Evolutionary conservation across 2,888 invertebrate species (phyloP), one percentile per base, ranked within the genome.

Genomic region (Harpalus rubripes): DNA sequence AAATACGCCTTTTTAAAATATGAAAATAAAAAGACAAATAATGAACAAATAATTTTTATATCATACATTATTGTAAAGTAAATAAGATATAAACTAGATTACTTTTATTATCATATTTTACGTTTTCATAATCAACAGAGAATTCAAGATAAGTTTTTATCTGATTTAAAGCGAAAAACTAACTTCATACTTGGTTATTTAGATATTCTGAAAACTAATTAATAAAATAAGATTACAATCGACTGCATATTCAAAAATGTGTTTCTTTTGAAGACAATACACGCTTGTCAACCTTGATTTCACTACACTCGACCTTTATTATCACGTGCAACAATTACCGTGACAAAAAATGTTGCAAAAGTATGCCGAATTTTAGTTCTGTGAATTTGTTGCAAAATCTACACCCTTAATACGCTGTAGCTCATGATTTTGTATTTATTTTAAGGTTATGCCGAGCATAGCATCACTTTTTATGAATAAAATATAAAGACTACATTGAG

Each of bases 141-240:
- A 52, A 76, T 78, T 78, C 26, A 3, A 78, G 78, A 78, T 78
- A 78, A 58, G 12, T n/a, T 10, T 76, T 7, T 78, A 78, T 78
- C 78, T 12, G 78, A 78, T 78, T 61, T 65, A 81, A 68, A 56
- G 32, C 68, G 81, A 81, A 81, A 81, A 68, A 10, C 10, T 7
- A 52, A 22, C 12, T 32, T 68, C 65, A 63, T 10, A 61, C 63
- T 59, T 18, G 18, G 65, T 44, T 74, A 74, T 74, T 41, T 44
- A 74, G 16, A 44, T 74, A 52, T 74, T 44, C 44, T 18, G 41
- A 74, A 18, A 74, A 74, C 10, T 44, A 74, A 74, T 74, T 74
- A 74, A 22, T 44, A 44, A 74, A 74, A 74, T 74, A 44, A 72
- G 15, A 16, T 7, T 16, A 41, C 16, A 16, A 65, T 68, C 10